These are phyloP conservation scores for Crocuta crocuta DNA, from an alignment of 2,113 vertebrate genomes.

Conservation along the genomic window DNA sequence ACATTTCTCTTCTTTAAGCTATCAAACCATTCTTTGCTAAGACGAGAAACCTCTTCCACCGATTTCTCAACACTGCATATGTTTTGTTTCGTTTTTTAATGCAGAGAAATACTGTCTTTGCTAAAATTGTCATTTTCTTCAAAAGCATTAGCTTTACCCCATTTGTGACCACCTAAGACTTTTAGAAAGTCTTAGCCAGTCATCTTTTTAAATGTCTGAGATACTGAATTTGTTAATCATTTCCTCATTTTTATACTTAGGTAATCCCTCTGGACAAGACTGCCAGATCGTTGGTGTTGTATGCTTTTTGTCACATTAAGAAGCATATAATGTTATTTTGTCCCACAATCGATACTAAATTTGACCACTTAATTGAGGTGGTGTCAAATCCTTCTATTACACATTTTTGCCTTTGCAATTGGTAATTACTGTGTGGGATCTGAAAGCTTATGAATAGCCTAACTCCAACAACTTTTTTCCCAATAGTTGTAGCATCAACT, in stretches of 20 bases:
- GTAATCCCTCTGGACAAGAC: neutral
- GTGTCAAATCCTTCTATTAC: neutral
- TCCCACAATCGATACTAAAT: neutral
- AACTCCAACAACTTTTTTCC: neutral
- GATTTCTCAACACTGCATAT: neutral
- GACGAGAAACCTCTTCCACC: neutral
- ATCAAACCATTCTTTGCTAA: neutral
- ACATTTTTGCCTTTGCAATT: neutral
- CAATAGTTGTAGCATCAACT: neutral
- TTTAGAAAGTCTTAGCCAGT: neutral
- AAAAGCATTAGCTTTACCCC: constrained; percentile 1
- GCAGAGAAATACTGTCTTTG: neutral
- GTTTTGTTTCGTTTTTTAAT: neutral
- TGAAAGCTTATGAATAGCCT: neutral
- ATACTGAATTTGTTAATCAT: neutral
- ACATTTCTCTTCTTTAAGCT: constrained; percentile 24
- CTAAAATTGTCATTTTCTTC: constrained; percentile 18
- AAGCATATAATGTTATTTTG: neutral
- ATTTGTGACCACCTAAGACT: neutral
- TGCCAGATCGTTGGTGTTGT: neutral
- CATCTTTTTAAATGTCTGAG: neutral
- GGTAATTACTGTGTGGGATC: neutral
- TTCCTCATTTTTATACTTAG: neutral
- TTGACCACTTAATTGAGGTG: neutral
- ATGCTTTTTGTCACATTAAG: neutral